phyloP scores from a whole-genome alignment of 1,140 invertebrate species.

The Chlorops oryzae region DNA sequence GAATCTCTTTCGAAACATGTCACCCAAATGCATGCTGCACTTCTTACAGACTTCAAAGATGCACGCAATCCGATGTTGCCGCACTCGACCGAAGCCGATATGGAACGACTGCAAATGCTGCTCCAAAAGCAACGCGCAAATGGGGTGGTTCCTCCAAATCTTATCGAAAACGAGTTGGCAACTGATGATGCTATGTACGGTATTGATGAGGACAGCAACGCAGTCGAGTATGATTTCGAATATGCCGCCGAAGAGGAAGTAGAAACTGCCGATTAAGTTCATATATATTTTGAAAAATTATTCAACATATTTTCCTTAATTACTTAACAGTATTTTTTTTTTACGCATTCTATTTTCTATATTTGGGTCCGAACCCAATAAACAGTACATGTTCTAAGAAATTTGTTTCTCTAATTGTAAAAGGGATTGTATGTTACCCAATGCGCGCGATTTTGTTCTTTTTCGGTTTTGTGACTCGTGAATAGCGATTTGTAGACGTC shows the following conservation, averaged over 20 bases:
- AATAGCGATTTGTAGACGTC: constrained; percentile 95
- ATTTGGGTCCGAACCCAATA: no score
- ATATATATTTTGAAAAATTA: not conserved
- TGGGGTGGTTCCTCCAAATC: not conserved
- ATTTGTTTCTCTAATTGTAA: constrained; percentile 65
- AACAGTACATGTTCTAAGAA: no score
- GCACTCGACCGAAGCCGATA: no score
- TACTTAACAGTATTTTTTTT: no score
- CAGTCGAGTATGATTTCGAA: constrained; percentile 13
- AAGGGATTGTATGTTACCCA: constrained; percentile 98
- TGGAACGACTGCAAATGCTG: no score
- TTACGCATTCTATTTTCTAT: no score
- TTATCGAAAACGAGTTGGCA: constrained; percentile 28
- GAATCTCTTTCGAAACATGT: constrained; percentile 36
- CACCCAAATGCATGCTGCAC: constrained; percentile 32
- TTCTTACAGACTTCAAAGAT: no score
- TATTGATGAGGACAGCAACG: constrained; percentile 35
- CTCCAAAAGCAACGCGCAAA: not conserved
- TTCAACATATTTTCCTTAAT: no score
- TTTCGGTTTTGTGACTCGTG: constrained; percentile 79
- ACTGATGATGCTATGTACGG: constrained; percentile 37
- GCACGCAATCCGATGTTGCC: no score
- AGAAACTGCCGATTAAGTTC: constrained; percentile 22
- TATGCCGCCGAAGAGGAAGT: constrained; percentile 38
- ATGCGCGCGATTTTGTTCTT: constrained; percentile 81